These are phyloP conservation scores for Umimayanthus kanabou DNA, from an alignment of 92 coral and sea anemone species.

Conservation along the genomic window DNA sequence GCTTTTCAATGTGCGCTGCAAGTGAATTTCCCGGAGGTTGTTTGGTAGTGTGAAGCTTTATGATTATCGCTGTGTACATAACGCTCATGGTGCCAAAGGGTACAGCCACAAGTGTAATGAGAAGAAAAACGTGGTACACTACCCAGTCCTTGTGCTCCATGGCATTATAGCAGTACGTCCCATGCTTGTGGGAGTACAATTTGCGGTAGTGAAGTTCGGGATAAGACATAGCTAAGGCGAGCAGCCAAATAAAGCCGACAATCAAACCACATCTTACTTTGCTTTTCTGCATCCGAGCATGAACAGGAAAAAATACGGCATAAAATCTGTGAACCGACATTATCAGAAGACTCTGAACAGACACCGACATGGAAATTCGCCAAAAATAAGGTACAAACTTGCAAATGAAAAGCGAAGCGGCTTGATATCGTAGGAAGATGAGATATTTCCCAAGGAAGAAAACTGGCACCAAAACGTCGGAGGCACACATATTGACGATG, in stretches of 20 bases:
- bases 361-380: slow-evolving; percentile 34
- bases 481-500: slow-evolving; percentile 38
- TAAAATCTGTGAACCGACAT: slow-evolving; percentile 36
- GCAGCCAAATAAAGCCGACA: slow-evolving; percentile 29
- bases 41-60: not conserved
- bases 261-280: not conserved
- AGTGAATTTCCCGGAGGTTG: slow-evolving; percentile 4
- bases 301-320: slow-evolving; percentile 22
- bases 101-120: slow-evolving; percentile 15
- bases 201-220: slow-evolving; percentile 29
- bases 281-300: slow-evolving; percentile 2
- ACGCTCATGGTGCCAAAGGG: slow-evolving; percentile 28
- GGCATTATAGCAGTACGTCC: slow-evolving; percentile 8
- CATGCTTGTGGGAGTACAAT: not conserved
- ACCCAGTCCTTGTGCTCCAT: slow-evolving; percentile 21
- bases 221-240: slow-evolving; percentile 6
- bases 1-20: not conserved
- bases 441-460: slow-evolving; percentile 26
- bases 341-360: slow-evolving; percentile 20
- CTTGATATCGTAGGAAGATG: slow-evolving; percentile 3
- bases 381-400: slow-evolving; percentile 26
- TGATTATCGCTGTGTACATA: slow-evolving; percentile 20
- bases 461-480: slow-evolving; percentile 13
- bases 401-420: slow-evolving; percentile 28
- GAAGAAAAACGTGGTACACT: slow-evolving; percentile 6